These are phyloP conservation scores for Daphoenositta chrysoptera DNA, from an alignment of 2,113 vertebrate species.

Conservation along the genomic window DNA sequence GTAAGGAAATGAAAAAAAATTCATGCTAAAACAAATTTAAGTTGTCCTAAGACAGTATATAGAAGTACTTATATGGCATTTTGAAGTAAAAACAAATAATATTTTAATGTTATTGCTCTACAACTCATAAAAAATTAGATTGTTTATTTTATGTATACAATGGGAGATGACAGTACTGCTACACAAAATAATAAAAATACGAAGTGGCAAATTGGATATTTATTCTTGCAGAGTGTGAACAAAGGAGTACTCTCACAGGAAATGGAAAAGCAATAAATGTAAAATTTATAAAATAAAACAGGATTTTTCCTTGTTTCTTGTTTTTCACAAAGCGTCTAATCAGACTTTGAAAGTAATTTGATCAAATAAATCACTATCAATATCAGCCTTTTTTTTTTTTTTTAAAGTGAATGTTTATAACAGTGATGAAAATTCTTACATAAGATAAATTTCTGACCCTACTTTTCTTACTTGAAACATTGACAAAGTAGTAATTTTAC, in stretches of 20 bases:
- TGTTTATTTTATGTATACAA: neutral
- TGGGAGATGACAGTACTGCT: neutral
- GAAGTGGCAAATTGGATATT: neutral
- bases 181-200: neutral
- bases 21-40: neutral
- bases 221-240: neutral
- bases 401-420: neutral
- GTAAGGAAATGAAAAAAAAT: neutral
- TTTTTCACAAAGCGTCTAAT: neutral
- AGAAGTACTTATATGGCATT: neutral
- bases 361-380: neutral
- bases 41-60: neutral
- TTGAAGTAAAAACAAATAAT: neutral
- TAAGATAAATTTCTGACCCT: neutral
- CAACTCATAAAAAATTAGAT: neutral
- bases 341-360: neutral
- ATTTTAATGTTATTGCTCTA: neutral
- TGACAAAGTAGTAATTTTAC: neutral
- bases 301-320: neutral
- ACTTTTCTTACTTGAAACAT: neutral
- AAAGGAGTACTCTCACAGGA: neutral
- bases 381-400: neutral
- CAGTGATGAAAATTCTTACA: neutral
- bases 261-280: neutral
- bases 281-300: neutral